phyloP scores from a whole-genome alignment of 1,140 invertebrate species.

The Penaeus vannamei region DNA sequence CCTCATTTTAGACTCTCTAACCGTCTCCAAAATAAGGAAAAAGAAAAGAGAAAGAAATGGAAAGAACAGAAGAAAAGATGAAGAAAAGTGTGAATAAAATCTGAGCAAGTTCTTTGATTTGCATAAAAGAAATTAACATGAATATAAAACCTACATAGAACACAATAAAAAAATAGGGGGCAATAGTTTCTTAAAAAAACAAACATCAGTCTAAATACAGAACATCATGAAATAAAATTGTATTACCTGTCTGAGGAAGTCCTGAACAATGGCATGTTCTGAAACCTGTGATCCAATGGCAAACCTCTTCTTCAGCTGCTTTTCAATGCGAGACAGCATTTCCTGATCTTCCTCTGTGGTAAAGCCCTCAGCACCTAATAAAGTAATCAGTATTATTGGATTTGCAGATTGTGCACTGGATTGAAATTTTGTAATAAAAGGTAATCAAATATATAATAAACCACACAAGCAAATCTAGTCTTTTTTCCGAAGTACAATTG shows the following conservation, averaged over 20 bases:
- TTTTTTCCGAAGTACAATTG: no score
- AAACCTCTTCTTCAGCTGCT: slow-evolving; percentile 94
- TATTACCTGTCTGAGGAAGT: slow-evolving; percentile 87
- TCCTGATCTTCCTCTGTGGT: slow-evolving; percentile 96
- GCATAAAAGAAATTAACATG: not conserved
- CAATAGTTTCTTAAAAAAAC: not conserved
- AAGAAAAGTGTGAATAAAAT: not conserved
- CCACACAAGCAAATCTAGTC: no score
- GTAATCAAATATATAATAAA: not conserved
- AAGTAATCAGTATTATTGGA: slow-evolving; percentile 59
- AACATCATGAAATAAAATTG: not conserved
- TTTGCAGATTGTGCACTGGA: not conserved
- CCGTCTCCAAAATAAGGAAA: not conserved
- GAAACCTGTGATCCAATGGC: slow-evolving; percentile 97
- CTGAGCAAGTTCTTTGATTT: not conserved
- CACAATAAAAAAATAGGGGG: not conserved
- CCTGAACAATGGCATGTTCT: slow-evolving; percentile 93
- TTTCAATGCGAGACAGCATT: slow-evolving; percentile 89
- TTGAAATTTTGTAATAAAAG: not conserved
- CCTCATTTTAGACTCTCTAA: not conserved
- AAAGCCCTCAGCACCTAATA: slow-evolving; percentile 95
- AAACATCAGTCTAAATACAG: not conserved
- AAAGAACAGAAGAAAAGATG: not conserved
- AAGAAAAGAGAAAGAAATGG: not conserved
- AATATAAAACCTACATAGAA: not conserved